Evolutionary conservation across 2,888 invertebrate genomes (phyloP).

Genomic region (Antitype chi): DNA sequence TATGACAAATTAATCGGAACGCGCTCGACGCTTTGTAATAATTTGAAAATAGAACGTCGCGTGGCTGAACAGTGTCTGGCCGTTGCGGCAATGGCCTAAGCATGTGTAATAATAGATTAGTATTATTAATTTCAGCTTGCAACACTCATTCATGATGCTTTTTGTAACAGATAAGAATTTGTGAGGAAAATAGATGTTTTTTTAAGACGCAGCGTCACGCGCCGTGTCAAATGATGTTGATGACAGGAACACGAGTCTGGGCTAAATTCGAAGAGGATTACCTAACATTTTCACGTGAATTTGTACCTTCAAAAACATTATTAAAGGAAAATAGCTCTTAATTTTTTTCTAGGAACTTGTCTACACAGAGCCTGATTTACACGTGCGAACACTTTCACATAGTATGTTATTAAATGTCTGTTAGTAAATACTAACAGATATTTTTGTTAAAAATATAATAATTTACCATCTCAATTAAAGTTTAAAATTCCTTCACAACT

Average conservation of each 20-base stretch:
- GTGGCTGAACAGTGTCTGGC: slow-evolving; percentile 65
- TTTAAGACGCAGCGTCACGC: slow-evolving; percentile 37
- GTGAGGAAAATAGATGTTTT: slow-evolving; percentile 38
- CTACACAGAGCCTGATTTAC: not conserved
- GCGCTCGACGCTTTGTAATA: slow-evolving; percentile 74
- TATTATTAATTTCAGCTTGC: slow-evolving; percentile 42
- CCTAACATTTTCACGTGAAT: slow-evolving; percentile 21
- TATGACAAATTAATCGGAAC: slow-evolving; percentile 85
- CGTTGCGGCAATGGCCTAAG: slow-evolving; percentile 51
- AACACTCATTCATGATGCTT: slow-evolving; percentile 47
- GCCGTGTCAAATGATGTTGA: slow-evolving; percentile 49
- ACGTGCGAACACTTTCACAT: not conserved
- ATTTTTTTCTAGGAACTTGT: slow-evolving; percentile 6
- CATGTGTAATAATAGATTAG: slow-evolving; percentile 44
- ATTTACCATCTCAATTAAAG: not conserved
- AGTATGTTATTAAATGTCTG: no score
- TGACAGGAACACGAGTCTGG: slow-evolving; percentile 54
- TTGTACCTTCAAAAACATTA: slow-evolving; percentile 9
- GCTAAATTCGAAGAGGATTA: slow-evolving; percentile 46
- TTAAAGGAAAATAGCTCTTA: slow-evolving; percentile 2
- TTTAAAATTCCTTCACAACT: not conserved
- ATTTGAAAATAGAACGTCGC: slow-evolving; percentile 81
- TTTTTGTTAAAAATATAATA: not conserved
- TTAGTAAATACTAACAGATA: not conserved
- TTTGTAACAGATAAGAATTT: slow-evolving; percentile 34